Evolutionary conservation across 2,113 vertebrate species (phyloP), one percentile per base, ranked within the genome.

Genomic region (Spheniscus mendiculus): DNA sequence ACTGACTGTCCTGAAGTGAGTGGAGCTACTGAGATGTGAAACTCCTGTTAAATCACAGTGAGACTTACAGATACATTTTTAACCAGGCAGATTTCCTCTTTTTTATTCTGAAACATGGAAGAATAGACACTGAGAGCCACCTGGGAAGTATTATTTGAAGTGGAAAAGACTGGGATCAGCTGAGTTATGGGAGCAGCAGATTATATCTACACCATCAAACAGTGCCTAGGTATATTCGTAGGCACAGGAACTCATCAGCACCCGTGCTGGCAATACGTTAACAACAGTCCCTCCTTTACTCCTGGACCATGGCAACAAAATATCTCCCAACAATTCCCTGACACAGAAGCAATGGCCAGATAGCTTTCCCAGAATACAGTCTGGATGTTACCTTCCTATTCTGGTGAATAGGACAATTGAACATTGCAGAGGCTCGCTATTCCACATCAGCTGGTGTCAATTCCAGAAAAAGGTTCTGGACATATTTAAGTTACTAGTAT

Each of bases 1-100:
- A 82, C 72, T 95, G 69, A 93, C 69, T 89, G 47, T 90, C n/a
- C 50, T 84, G 58, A 86, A 92, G 32, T 38, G 29, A 89, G 29
- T 40, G 61, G 47, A 69, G 40, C 1, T 72, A 69, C 40, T 61
- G 61, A 70, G 38, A 67, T 70, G 59, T 34, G 50, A 88, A 95
- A 70, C 21, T 77, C 34, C 53, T 62, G 44, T 59, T 86, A 95
- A 95, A 84, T 69, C 61, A 72, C 23, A 81, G 40, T 40, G 25
- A 93, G 56, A 93, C 11, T 12, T 87, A 40, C 0, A 0, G 23
- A 85, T 49, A 11, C 7, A 52, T 69, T 95, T 96, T 93, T 92
- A 97, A 71, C 47, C 15, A 52, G 15, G 5, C 6, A 87, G 18
- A 55, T 92, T 86, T 90, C 12, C 3, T 72, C 26, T 62, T 65